Evolutionary conservation across 2,888 invertebrate species (phyloP).

Genomic region (Amiota mariae): DNA sequence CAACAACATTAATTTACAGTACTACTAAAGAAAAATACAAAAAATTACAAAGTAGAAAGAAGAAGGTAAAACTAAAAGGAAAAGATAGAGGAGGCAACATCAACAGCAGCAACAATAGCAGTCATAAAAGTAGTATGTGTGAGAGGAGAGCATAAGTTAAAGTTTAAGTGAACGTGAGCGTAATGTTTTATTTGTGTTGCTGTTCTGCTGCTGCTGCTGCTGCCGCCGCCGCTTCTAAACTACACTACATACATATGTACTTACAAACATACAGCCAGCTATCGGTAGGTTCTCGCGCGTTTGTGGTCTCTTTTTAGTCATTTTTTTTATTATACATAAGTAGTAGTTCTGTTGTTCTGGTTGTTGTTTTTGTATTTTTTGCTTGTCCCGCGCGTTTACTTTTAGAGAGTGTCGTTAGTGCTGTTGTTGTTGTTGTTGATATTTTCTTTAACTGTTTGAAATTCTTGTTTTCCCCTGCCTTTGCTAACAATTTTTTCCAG

Average conservation of each 20-base stretch:
- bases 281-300: neutral
- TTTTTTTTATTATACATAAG: neutral
- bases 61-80: too few species aligned
- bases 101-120: too few species aligned
- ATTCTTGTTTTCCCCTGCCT: conserved; percentile 60
- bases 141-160: too few species aligned
- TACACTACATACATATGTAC: neutral
- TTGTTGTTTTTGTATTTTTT: conserved; percentile 29
- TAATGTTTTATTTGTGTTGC: conserved; percentile 11
- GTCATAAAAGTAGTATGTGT: too few species aligned
- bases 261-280: neutral
- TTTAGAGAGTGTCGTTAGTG: neutral
- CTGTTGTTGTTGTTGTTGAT: conserved; percentile 37
- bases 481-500: conserved; percentile 60
- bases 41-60: too few species aligned
- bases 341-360: neutral
- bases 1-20: too few species aligned
- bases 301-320: neutral
- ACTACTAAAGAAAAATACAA: too few species aligned
- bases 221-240: neutral
- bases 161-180: conserved; percentile 2
- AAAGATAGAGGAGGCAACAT: too few species aligned
- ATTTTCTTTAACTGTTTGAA: conserved; percentile 57
- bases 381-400: neutral
- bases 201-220: neutral